Conservation (phyloP, 2,888 invertebrate species). For the Eristalis tenax region DNA sequence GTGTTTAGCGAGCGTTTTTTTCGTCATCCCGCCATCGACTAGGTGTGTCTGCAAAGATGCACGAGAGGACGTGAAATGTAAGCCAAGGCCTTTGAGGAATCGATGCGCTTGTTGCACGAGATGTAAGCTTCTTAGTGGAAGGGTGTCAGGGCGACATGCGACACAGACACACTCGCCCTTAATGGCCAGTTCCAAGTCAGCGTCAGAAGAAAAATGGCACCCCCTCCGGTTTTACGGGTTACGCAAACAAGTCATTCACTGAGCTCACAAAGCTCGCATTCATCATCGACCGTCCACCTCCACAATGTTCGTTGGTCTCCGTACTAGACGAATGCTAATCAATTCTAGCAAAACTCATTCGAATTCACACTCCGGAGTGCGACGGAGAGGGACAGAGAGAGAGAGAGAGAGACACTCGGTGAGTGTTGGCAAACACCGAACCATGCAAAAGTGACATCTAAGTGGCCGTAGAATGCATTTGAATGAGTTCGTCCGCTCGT, state of each 20-base stretch:
- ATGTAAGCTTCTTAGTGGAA: too few species aligned
- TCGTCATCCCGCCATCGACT: neutral
- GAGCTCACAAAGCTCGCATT: neutral
- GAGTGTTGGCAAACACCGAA: slow-evolving; percentile 61
- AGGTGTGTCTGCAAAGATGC: neutral
- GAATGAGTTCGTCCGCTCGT: neutral
- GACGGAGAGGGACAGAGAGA: neutral
- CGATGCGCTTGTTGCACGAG: neutral
- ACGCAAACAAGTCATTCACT: slow-evolving; percentile 29
- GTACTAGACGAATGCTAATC: slow-evolving; percentile 38
- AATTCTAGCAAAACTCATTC: slow-evolving; percentile 43
- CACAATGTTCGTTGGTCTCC: neutral
- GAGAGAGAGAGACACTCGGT: neutral
- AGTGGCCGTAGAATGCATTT: slow-evolving; percentile 29
- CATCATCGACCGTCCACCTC: neutral
- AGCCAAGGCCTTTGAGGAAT: neutral
- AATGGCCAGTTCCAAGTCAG: neutral
- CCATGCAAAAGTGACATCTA: slow-evolving; percentile 71
- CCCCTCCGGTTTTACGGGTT: neutral
- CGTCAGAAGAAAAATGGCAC: neutral
- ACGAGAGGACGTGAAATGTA: neutral
- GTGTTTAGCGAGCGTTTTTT: neutral
- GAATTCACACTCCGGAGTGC: slow-evolving; percentile 7
- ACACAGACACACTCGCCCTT: too few species aligned
- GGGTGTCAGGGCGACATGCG: too few species aligned